phyloP scores from a whole-genome alignment of 1,140 invertebrate genomes.

The Batillaria attramentaria region DNA sequence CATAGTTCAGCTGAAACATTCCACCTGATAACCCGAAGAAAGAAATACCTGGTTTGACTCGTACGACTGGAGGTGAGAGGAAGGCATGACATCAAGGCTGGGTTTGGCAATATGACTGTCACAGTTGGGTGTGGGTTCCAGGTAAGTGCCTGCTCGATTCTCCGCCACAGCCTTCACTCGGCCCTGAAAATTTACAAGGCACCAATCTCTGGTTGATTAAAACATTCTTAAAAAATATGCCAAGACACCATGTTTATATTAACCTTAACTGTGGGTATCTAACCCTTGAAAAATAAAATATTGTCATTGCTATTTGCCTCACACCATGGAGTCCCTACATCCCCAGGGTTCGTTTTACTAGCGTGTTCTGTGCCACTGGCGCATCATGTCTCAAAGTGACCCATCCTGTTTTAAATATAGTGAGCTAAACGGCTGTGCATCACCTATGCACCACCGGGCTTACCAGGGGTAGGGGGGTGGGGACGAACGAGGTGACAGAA shows the following conservation, averaged over 20 bases:
- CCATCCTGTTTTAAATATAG: too few species aligned
- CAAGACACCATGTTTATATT: background rate
- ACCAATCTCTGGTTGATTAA: background rate
- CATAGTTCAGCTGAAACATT: too few species aligned
- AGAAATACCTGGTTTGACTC: slow-evolving; percentile 46
- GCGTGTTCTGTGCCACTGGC: too few species aligned
- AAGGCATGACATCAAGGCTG: slow-evolving; percentile 21
- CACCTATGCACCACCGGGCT: too few species aligned
- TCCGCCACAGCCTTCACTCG: slow-evolving; percentile 53
- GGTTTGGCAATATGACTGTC: slow-evolving; percentile 58
- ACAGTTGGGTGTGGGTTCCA: slow-evolving; percentile 60
- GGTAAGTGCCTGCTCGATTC: slow-evolving; percentile 33
- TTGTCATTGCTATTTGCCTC: background rate
- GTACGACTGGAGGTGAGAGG: slow-evolving; percentile 23
- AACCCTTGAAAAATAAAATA: background rate
- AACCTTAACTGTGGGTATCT: background rate
- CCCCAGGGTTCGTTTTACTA: too few species aligned
- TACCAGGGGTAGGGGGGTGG: too few species aligned
- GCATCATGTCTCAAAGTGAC: too few species aligned
- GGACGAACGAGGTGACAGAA: too few species aligned
- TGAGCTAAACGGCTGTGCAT: too few species aligned
- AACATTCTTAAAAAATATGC: background rate
- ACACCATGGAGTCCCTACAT: too few species aligned
- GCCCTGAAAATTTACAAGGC: slow-evolving; percentile 39
- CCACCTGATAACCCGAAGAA: background rate